Evolutionary conservation across 2,888 invertebrate genomes (phyloP), one percentile per base, ranked within the genome.

Genomic region (Sipha maydis): DNA sequence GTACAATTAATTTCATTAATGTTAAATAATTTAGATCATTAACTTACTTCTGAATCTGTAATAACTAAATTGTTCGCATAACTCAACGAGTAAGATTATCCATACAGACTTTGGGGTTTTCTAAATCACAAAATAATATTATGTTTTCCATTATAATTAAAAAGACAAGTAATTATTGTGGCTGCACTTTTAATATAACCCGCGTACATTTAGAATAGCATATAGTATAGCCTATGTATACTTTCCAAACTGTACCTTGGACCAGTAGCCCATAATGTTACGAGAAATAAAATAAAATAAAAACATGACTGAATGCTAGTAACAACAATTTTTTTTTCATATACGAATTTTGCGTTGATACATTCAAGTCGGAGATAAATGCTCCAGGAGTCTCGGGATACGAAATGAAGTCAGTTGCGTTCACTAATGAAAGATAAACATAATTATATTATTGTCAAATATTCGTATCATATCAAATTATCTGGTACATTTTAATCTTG

Each of bases 1-100:
- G 31, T 2, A 71, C 1, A 2, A 28, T 71, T 3, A 0, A 28
- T 28, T 61, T 21, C 21, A 67, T 31, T 28, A 28, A 71, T n/a
- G 25, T 5, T 67, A n/a, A 14, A 71, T 14, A 71, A 14, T 28
- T 61, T 25, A 19, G 61, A 48, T 71, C 9, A 31, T 31, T 90
- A 91, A 93, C 96, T 95, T 93, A 98, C 98, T 96, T 94, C 97
- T 95, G 96, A 98, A 96, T 91, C 99, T 99, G 95, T 99, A 99
- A 92, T 94, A 99, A 90, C 96, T 97, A 93, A 99, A 99, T 91
- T 99, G 94, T 93, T 99, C 99, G 93, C 99, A 99, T 92, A 99
- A 98, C 92, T 99, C 99, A 95, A 98, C 99, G 92, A 95, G 95
- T 90, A 99, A 94, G 91, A 99, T 99, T 93, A 98, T 98, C 91